phyloP scores from a whole-genome alignment of 2,888 invertebrate genomes.

The Notodonta ziczac region DNA sequence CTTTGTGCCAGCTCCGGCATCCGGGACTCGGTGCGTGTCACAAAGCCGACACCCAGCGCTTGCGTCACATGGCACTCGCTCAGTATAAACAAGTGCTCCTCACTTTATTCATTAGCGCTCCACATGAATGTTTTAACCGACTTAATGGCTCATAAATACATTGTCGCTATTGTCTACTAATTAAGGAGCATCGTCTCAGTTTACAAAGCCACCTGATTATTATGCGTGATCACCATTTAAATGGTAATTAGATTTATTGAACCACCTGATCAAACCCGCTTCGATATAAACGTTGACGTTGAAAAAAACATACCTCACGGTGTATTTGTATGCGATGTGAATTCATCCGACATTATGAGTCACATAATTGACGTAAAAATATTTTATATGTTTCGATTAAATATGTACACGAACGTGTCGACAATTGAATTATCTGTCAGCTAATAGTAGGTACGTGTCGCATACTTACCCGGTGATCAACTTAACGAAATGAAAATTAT shows the following conservation, averaged over 20 bases:
- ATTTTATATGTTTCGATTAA: conserved; percentile 34
- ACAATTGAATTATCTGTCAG: conserved; percentile 35
- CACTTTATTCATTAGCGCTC: conserved; percentile 49
- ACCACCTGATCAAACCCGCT: conserved; percentile 74
- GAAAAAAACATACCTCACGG: conserved; percentile 49
- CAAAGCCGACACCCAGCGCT: conserved; percentile 22
- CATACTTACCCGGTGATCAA: conserved; percentile 24
- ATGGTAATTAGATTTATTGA: conserved; percentile 80
- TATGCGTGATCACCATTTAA: conserved; percentile 83
- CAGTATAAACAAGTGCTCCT: conserved; percentile 68
- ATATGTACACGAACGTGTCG: conserved; percentile 23
- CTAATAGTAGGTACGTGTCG: conserved; percentile 23
- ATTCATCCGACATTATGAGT: conserved; percentile 47
- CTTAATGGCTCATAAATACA: conserved; percentile 65
- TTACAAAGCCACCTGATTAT: conserved; percentile 78
- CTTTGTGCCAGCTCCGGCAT: not conserved
- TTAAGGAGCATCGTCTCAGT: conserved; percentile 72
- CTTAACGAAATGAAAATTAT: not conserved
- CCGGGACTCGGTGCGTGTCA: not conserved
- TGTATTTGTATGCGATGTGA: conserved; percentile 38
- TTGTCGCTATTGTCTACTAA: conserved; percentile 74
- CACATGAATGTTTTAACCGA: conserved; percentile 59
- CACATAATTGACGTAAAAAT: conserved; percentile 40
- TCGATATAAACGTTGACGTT: conserved; percentile 47
- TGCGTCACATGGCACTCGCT: conserved; percentile 54